Evolutionary conservation across 2,797 vertebrate species (phyloP).

Genomic region (Ceyx erithaca): DNA sequence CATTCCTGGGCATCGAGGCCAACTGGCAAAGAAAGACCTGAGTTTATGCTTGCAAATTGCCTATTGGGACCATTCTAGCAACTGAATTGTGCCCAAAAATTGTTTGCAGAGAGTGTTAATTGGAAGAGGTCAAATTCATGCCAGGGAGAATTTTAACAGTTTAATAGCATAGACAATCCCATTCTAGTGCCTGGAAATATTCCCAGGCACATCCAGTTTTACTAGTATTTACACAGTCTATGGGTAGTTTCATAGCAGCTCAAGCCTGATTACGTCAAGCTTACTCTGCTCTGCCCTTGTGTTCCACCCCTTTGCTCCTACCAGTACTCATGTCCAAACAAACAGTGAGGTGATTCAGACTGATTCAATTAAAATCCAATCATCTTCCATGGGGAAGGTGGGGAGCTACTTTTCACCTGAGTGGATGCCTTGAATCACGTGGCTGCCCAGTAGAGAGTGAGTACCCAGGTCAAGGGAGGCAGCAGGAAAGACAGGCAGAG

Average conservation of each 20-base stretch:
- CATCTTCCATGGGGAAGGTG: neutral
- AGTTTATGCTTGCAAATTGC: neutral
- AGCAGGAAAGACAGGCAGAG: neutral
- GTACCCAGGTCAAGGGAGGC: neutral
- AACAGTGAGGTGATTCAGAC: neutral
- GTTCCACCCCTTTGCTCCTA: neutral
- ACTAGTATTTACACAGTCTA: slow-evolving; percentile 16
- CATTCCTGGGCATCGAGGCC: slow-evolving; percentile 18
- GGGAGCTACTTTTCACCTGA: neutral
- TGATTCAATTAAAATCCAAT: neutral
- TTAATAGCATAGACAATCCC: neutral
- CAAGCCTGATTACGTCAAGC: neutral
- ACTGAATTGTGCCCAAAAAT: slow-evolving; percentile 20
- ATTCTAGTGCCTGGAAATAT: slow-evolving; percentile 37
- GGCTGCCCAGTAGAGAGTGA: neutral
- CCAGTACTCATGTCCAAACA: neutral
- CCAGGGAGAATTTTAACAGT: slow-evolving; percentile 18
- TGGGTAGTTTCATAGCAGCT: neutral
- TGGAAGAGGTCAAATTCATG: slow-evolving; percentile 44
- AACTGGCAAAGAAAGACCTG: slow-evolving; percentile 10
- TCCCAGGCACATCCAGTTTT: slow-evolving; percentile 16
- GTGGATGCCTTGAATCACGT: neutral
- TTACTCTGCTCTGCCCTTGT: slow-evolving; percentile 31
- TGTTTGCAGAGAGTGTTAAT: slow-evolving; percentile 29
- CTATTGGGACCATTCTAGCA: neutral